Evolutionary conservation across 1,140 invertebrate species (phyloP), one percentile per base, ranked within the genome.

Genomic region (Heliconius eleuchia): DNA sequence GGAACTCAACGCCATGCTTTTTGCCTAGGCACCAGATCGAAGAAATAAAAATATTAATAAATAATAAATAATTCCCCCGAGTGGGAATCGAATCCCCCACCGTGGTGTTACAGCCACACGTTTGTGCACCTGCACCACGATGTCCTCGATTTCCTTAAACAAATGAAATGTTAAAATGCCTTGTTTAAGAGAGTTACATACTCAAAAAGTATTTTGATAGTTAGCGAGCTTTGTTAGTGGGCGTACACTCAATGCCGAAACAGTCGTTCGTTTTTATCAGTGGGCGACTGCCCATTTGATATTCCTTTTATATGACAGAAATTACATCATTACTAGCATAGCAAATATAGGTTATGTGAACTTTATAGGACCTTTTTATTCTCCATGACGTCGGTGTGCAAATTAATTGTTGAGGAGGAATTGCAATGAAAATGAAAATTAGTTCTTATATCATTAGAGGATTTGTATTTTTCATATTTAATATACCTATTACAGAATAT

Each of bases 201-300:
- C 42, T 72, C 71, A 73, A 76, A 76, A 76, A 50, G 74, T 73
- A n/a, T 74, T 80, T 76, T 77, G 50, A 74, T 76, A 78, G 76
- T 76, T 76, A 75, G 57, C 42, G 34, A 57, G 37, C 50, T 42
- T 42, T 71, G 13, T 23, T 3, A 60, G 80, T 78, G 70, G 89
- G 89, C 84, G 91, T 92, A 91, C 83, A 89, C 52, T 86, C 86
- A 89, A 91, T 89, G 89, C 84, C 89, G 85, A 88, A 90, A 91
- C 84, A 87, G 86, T 79, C 84, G 82, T 79, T 80, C 74, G 78
- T 86, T 82, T 85, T 73, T 80, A 79, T 81, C 82, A 39, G 75
- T 76, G 66, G 75, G 89, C 86, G 89, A 84, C 80, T 75, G 71
- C 74, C 81, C 50, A 85, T 88, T 85, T 85, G 75, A 46, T 50